Evolutionary conservation across 1,140 invertebrate species (phyloP).

Genomic region (Rhyzopertha dominica): DNA sequence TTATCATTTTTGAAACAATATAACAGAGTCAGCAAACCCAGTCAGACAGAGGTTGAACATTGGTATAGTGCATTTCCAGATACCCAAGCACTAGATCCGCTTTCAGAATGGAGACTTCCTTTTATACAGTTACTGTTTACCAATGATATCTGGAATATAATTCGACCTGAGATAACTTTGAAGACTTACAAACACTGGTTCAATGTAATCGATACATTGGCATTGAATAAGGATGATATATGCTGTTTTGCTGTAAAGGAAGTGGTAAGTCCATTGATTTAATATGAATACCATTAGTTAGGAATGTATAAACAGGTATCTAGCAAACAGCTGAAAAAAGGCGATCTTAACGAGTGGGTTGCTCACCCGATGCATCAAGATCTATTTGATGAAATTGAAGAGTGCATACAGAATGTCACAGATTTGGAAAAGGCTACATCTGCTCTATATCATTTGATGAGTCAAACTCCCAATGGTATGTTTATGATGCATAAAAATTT

Average conservation of each 20-base stretch:
- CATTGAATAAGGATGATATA: constrained; percentile 32
- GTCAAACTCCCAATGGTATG: constrained; percentile 22
- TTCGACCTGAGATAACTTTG: constrained; percentile 38
- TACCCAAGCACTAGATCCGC: constrained; percentile 24
- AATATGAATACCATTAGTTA: background rate
- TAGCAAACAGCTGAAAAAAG: constrained; percentile 1
- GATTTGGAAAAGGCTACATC: constrained; percentile 35
- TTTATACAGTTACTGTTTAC: constrained; percentile 30
- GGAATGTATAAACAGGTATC: background rate
- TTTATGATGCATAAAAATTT: constrained; percentile 9
- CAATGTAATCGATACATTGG: constrained; percentile 19
- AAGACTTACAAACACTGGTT: constrained; percentile 38
- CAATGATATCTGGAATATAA: constrained; percentile 35
- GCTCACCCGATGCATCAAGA: constrained; percentile 28
- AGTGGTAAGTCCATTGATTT: constrained; percentile 16
- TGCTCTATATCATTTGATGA: constrained; percentile 32
- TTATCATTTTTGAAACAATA: constrained; percentile 33
- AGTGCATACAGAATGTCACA: constrained; percentile 30
- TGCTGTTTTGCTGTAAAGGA: constrained; percentile 37
- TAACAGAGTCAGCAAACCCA: constrained; percentile 22
- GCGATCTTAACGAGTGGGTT: constrained; percentile 19
- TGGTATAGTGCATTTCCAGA: constrained; percentile 32
- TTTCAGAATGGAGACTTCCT: constrained; percentile 35
- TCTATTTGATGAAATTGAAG: constrained; percentile 31
- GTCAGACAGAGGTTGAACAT: constrained; percentile 30